A percentile compares a stretch with the other conserved stretches of the same genome.
phyloP scores from a whole-genome alignment of 2,888 invertebrate genomes.

The Drosophila falleni region DNA sequence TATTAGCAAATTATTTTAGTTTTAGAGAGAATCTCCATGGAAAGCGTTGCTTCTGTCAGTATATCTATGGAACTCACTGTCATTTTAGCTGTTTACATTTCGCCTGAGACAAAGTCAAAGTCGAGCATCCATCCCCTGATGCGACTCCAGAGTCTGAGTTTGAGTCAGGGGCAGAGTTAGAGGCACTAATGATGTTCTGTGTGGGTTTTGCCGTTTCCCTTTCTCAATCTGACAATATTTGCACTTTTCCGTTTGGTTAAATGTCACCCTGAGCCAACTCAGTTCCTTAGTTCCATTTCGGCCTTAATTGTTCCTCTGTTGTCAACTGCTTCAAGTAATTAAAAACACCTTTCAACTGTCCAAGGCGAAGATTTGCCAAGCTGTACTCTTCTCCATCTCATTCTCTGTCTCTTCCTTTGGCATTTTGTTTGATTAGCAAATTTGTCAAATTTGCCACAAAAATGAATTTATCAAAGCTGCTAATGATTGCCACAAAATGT shows the following conservation, averaged over 20 bases:
- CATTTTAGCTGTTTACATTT: constrained; percentile 19
- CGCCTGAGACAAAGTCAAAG: constrained; percentile 51
- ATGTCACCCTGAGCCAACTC: constrained; percentile 55
- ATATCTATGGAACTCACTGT: constrained; percentile 52
- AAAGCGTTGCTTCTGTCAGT: constrained; percentile 37
- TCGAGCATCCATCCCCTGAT: constrained; percentile 51
- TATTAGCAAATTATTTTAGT: constrained; percentile 82
- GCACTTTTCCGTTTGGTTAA: constrained; percentile 81
- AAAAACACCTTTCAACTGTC: constrained; percentile 84
- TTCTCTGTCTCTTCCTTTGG: not conserved
- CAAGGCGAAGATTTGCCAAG: constrained; percentile 40
- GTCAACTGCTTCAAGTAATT: constrained; percentile 80
- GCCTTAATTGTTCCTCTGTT: constrained; percentile 69
- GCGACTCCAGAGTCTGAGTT: not conserved
- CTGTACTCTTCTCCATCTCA: not conserved
- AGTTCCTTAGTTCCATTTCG: constrained; percentile 27
- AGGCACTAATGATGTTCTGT: constrained; percentile 78
- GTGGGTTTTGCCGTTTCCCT: constrained; percentile 65
- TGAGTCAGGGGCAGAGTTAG: not conserved
- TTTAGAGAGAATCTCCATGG: constrained; percentile 64
- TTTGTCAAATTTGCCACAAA: constrained; percentile 71
- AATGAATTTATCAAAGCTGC: constrained; percentile 74
- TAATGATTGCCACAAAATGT: constrained; percentile 58
- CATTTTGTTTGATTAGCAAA: constrained; percentile 70
- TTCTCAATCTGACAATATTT: constrained; percentile 69